phyloP scores from a whole-genome alignment of 2,888 invertebrate genomes.

The Elegia similella region DNA sequence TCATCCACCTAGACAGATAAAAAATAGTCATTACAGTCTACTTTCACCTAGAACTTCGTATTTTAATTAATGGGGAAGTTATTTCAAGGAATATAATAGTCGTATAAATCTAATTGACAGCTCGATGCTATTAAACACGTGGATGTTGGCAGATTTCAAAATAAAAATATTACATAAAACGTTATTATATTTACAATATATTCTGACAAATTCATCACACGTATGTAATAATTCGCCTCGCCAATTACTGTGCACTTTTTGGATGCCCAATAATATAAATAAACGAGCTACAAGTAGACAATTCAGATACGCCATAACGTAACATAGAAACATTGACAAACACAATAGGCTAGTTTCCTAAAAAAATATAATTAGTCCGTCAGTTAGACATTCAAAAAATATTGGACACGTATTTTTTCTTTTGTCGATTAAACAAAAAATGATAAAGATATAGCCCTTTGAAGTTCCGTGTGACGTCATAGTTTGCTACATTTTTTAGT shows the following conservation, averaged over 20 bases:
- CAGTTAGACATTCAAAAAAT: no score
- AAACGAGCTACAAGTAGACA: conserved; percentile 16
- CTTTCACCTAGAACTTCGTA: conserved; percentile 71
- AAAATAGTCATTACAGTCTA: conserved; percentile 78
- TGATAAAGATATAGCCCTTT: no score
- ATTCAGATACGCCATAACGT: no score
- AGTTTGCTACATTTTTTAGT: no score
- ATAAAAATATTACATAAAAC: conserved; percentile 74
- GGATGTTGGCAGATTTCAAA: conserved; percentile 71
- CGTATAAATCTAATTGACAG: conserved; percentile 76
- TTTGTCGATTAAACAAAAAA: no score
- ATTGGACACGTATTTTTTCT: no score
- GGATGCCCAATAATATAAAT: conserved; percentile 27
- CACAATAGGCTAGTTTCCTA: no score
- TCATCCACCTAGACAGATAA: conserved; percentile 79
- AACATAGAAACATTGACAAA: no score
- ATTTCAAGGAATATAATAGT: conserved; percentile 77
- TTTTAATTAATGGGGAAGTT: conserved; percentile 52
- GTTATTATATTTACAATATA: conserved; percentile 76
- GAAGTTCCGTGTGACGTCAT: no score
- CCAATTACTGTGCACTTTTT: conserved; percentile 58
- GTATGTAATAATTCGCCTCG: conserved; percentile 70
- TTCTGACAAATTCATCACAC: conserved; percentile 69
- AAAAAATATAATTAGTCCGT: no score
- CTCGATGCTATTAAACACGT: conserved; percentile 72